Conservation (phyloP, 2,888 invertebrate genomes). For the Julus scanicus region DNA sequence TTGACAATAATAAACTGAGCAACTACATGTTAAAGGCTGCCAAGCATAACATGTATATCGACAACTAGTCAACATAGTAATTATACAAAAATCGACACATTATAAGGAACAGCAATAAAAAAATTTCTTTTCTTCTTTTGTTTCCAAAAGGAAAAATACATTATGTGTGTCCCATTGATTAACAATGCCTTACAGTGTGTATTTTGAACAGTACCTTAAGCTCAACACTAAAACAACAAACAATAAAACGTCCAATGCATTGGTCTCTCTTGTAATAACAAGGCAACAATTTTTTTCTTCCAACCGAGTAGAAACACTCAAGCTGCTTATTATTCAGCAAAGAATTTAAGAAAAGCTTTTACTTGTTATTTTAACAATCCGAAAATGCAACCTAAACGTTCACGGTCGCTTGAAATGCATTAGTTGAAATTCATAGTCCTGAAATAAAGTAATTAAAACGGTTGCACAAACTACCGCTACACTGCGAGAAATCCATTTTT, state of each 20-base stretch:
- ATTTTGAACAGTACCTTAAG: neutral
- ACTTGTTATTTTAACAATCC: neutral
- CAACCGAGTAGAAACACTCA: no score
- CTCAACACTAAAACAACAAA: neutral
- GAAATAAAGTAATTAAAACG: slow-evolving; percentile 6
- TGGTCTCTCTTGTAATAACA: neutral
- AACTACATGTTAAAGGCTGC: no score
- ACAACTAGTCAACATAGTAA: no score
- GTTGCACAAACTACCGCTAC: neutral
- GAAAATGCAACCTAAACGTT: neutral
- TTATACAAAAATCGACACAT: no score
- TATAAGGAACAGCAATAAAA: no score
- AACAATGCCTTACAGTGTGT: neutral
- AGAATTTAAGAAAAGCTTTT: neutral
- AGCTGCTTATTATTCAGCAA: neutral
- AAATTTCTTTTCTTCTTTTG: no score
- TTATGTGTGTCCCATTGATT: neutral
- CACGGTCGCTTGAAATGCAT: neutral
- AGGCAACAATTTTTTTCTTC: neutral
- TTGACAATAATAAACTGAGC: no score
- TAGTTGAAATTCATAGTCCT: neutral
- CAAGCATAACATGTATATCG: no score
- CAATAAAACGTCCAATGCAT: neutral
- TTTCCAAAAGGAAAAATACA: neutral
- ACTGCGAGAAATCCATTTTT: neutral